Evolutionary conservation across 2,113 vertebrate genomes (phyloP).

Genomic region (Poeciliopsis turrubarensis): DNA sequence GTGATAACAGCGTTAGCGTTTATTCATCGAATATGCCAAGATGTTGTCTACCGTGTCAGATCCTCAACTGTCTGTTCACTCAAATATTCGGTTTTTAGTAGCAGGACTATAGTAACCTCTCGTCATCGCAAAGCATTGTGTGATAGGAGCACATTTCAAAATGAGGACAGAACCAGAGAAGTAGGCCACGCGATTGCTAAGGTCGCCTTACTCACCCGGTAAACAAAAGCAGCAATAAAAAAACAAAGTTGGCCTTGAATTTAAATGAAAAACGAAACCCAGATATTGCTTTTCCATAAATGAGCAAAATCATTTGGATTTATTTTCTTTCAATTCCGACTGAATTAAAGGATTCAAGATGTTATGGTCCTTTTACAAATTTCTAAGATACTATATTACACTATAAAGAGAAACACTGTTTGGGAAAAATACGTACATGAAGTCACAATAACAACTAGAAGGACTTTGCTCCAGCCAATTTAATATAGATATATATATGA

Average conservation of each 20-base stretch:
- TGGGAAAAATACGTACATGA: neutral
- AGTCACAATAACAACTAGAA: neutral
- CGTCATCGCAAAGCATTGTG: neutral
- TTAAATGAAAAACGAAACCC: neutral
- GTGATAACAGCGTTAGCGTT: too few relatives aligned
- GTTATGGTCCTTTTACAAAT: neutral
- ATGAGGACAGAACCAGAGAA: neutral
- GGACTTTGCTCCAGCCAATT: neutral
- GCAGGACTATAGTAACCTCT: neutral
- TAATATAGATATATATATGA: neutral
- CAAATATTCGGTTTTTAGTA: neutral
- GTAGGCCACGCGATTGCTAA: neutral
- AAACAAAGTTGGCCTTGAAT: neutral
- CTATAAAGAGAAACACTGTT: neutral
- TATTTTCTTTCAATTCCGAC: neutral
- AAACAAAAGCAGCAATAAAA: neutral
- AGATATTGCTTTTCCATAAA: neutral
- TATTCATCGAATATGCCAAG: too few relatives aligned
- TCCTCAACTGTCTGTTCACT: neutral
- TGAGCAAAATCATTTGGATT: neutral
- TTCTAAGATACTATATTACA: too few relatives aligned
- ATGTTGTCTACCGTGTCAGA: too few relatives aligned
- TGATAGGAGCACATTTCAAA: neutral
- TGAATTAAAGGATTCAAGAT: too few relatives aligned
- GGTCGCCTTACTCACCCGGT: too few relatives aligned